phyloP scores from a whole-genome alignment of 2,888 invertebrate genomes.

The Agrotis puta region DNA sequence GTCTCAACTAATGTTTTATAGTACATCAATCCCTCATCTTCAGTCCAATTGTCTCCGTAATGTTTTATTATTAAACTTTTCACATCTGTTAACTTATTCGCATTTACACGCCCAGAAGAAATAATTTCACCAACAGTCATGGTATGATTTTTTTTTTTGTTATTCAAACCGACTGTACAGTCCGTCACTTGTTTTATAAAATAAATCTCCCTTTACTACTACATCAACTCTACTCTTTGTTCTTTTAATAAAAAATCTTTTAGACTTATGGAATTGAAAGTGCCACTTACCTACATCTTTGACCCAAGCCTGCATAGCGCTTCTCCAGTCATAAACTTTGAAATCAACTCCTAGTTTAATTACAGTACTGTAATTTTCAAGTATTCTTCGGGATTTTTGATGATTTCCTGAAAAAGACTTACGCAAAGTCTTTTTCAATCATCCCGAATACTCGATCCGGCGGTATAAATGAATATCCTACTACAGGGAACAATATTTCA shows the following conservation, averaged over 20 bases:
- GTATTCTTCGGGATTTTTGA: conserved; percentile 61
- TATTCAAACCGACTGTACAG: too few relatives aligned
- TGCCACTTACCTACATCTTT: conserved; percentile 53
- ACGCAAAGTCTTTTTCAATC: conserved; percentile 62
- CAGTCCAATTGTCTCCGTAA: conserved; percentile 37
- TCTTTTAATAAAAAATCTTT: conserved; percentile 39
- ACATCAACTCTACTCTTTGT: conserved; percentile 35
- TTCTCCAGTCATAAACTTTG: conserved; percentile 56
- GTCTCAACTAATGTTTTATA: conserved; percentile 32
- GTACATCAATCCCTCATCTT: conserved; percentile 34
- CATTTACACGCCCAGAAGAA: too few relatives aligned
- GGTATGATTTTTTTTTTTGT: too few relatives aligned
- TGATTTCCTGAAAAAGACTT: conserved; percentile 52
- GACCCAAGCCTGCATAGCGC: conserved; percentile 40
- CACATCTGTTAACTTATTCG: conserved; percentile 38
- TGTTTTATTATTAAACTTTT: conserved; percentile 36
- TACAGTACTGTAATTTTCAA: too few relatives aligned
- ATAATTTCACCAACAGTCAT: too few relatives aligned
- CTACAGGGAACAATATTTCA: conserved; percentile 63
- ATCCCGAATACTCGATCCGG: conserved; percentile 64
- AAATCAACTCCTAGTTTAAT: conserved; percentile 39
- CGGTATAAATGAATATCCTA: conserved; percentile 65
- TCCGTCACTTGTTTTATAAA: too few relatives aligned
- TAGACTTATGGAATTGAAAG: conserved; percentile 39
- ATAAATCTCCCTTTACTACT: conserved; percentile 36